phyloP scores from a whole-genome alignment of 2,888 invertebrate species.

The Marasmarcha lunaedactyla region DNA sequence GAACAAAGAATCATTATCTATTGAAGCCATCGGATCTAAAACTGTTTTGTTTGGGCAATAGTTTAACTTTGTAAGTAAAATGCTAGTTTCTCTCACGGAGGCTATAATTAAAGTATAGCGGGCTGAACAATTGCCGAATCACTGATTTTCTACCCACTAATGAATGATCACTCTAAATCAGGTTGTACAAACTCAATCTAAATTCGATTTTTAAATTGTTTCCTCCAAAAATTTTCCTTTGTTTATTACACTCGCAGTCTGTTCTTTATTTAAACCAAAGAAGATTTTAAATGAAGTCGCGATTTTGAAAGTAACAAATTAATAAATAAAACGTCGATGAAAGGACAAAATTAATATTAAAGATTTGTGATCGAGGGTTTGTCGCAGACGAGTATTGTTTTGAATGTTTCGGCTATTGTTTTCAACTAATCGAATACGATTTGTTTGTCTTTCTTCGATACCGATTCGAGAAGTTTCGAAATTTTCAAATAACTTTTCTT shows the following conservation, averaged over 20 bases:
- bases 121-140: neutral
- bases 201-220: no score
- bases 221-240: no score
- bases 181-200: no score
- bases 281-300: neutral
- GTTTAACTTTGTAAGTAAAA: slow-evolving; percentile 11
- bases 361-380: slow-evolving; percentile 18
- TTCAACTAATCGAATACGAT: slow-evolving; percentile 25
- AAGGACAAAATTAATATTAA: slow-evolving; percentile 25
- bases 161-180: no score
- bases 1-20: slow-evolving; percentile 22
- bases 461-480: neutral
- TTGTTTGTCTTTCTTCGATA: slow-evolving; percentile 19
- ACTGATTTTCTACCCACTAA: neutral
- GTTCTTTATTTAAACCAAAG: neutral
- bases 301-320: slow-evolving; percentile 15
- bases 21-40: slow-evolving; percentile 26
- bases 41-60: slow-evolving; percentile 17
- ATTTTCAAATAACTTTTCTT: no score
- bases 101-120: slow-evolving; percentile 8
- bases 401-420: slow-evolving; percentile 15
- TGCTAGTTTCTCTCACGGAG: slow-evolving; percentile 17
- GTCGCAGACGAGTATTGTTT: neutral
- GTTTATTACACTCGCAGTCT: no score
- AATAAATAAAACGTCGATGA: slow-evolving; percentile 21